phyloP scores from a whole-genome alignment of 2,113 vertebrate genomes.

The cat (Felis catus) region F.catus_Fca126_mat1.0 CM031411.1:91933001-91933500 shows the following conservation, averaged over 20 bases:
- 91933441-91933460: not conserved
- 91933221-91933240: not conserved
- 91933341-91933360: constrained; percentile 95
- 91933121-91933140: not conserved
- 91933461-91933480: not conserved
- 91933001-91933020: constrained; percentile 11
- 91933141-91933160: not conserved
- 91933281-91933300: constrained; percentile 98
- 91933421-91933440: constrained; percentile 6
- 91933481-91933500: not conserved
- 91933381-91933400: constrained; percentile 93
- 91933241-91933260: not conserved
- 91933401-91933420: constrained; percentile 48
- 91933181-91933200: not conserved
- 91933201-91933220: not conserved
- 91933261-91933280: constrained; percentile 89
- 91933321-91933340: constrained; percentile 99
- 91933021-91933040: not conserved
- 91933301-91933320: constrained; percentile 97
- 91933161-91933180: not conserved
- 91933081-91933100: not conserved
- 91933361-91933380: constrained; percentile 96
- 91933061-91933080: constrained; percentile 23
- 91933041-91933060: not conserved
- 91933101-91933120: not conserved